A percentile compares a stretch with the other conserved stretches of the same genome.
Conservation (phyloP, 2,113 vertebrate species). For the Nymphicus hollandicus region DNA sequence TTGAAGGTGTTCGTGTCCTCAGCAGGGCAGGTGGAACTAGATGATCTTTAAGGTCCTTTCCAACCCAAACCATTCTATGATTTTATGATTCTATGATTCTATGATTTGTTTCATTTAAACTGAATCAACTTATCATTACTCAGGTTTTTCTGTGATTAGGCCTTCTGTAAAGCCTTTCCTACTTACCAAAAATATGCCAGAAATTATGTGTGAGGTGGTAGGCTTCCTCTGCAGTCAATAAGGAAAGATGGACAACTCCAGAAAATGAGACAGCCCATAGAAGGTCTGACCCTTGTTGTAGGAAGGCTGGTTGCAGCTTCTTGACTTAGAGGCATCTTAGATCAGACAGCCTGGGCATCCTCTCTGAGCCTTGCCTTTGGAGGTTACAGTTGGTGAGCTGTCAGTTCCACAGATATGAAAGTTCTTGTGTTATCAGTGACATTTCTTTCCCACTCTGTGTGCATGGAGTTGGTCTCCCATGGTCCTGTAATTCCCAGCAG, state of each 20-base stretch:
- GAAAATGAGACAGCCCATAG: background rate
- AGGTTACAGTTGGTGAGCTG: background rate
- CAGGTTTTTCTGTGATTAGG: background rate
- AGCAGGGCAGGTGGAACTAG: background rate
- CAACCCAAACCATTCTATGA: background rate
- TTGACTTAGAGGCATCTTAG: background rate
- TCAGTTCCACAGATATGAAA: background rate
- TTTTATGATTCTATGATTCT: background rate
- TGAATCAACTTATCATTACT: background rate
- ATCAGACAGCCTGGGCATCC: background rate
- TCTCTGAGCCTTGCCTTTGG: background rate
- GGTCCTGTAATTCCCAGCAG: background rate
- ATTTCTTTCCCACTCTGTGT: background rate
- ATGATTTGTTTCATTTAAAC: background rate
- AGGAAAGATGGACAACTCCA: background rate
- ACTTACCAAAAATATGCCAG: background rate
- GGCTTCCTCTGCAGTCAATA: background rate
- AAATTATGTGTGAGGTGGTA: background rate
- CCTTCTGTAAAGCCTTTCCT: background rate
- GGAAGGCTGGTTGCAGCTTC: accelerated
- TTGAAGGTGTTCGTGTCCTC: background rate
- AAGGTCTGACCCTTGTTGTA: background rate
- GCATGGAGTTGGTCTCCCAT: background rate
- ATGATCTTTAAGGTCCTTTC: background rate
- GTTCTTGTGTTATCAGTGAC: background rate